Evolutionary conservation across 2,113 vertebrate species (phyloP), one percentile per base, ranked within the genome.

Genomic region (Lonchura striata): DNA sequence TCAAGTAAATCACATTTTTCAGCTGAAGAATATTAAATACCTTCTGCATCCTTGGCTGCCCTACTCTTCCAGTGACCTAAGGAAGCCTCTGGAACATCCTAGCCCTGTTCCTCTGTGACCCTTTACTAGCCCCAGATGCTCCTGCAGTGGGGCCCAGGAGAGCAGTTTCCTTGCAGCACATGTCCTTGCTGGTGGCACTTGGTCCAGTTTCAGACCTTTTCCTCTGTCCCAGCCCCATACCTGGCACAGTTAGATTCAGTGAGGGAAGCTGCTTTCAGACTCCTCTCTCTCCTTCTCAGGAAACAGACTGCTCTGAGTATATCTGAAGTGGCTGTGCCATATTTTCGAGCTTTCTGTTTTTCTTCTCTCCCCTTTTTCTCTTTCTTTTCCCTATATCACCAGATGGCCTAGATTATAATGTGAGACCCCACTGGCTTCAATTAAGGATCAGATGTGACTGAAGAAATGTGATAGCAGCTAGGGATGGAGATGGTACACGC

Each of bases 391-490:
- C 39, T 21, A 2, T 47, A 35, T 90, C 83, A 91, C 61, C 81
- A 91, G 21, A 69, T 90, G 20, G 19, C 74, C 69, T 82, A 86
- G 74, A 80, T 97, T 92, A 74, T 86, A 87, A 92, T 63, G 74
- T 89, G 83, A 96, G 96, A 78, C 86, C 70, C 77, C 33, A 80
- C 78, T 6, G 0, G 54, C 86, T 95, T 97, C 94, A 92, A 88
- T 95, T 95, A 92, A 91, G 84, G 82, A 95, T 79, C 74, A 95
- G 96, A 92, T 92, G 71, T 92, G 84, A 88, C 86, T 59, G 54
- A 94, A 92, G 89, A 96, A 95, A 88, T 53, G 47, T 84, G 63
- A 86, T 89, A 95, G 89, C 94, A 93, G 78, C 92, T 94, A 92
- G 91, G 86, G 64, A 90, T 88, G 78, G 86, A 88, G 92, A 91